phyloP scores from a whole-genome alignment of 2,888 invertebrate genomes.

The Cheilosia grossa region DNA sequence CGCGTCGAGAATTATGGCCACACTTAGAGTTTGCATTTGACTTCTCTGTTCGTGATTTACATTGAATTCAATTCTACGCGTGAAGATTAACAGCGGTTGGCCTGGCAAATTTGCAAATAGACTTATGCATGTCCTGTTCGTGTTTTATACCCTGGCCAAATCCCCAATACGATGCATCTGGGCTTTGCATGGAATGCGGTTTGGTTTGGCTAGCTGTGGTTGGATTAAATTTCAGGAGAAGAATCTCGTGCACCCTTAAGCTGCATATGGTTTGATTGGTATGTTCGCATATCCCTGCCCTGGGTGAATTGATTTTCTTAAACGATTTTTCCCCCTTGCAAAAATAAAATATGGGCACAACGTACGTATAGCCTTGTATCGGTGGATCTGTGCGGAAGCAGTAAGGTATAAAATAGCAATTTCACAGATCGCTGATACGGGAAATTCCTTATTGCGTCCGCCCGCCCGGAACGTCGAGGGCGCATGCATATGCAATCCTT shows the following conservation, averaged over 20 bases:
- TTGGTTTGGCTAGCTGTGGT: background rate
- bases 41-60: slow-evolving; percentile 69
- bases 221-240: slow-evolving; percentile 23
- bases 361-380: slow-evolving; percentile 14
- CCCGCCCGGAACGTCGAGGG: slow-evolving; percentile 2
- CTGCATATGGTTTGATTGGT: slow-evolving; percentile 14
- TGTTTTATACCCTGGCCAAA: background rate
- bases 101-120: slow-evolving; percentile 54
- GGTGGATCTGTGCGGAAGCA: slow-evolving; percentile 60
- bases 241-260: slow-evolving; percentile 1
- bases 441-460: slow-evolving; percentile 62
- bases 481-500: slow-evolving; percentile 70
- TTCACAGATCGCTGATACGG: slow-evolving; percentile 75
- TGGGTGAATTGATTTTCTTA: slow-evolving; percentile 58
- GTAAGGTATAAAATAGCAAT: slow-evolving; percentile 73
- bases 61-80: slow-evolving; percentile 61
- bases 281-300: slow-evolving; percentile 4
- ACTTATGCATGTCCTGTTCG: slow-evolving; percentile 15
- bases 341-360: slow-evolving; percentile 9
- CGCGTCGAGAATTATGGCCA: slow-evolving; percentile 56
- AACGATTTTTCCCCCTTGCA: slow-evolving; percentile 27
- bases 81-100: slow-evolving; percentile 50
- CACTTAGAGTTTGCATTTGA: slow-evolving; percentile 59
- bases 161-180: background rate
- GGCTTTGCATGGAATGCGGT: background rate